Percentiles rank a stretch among this genome's conserved stretches.
Conservation (phyloP, 2,888 invertebrate species). For the Andricus curvator region DNA sequence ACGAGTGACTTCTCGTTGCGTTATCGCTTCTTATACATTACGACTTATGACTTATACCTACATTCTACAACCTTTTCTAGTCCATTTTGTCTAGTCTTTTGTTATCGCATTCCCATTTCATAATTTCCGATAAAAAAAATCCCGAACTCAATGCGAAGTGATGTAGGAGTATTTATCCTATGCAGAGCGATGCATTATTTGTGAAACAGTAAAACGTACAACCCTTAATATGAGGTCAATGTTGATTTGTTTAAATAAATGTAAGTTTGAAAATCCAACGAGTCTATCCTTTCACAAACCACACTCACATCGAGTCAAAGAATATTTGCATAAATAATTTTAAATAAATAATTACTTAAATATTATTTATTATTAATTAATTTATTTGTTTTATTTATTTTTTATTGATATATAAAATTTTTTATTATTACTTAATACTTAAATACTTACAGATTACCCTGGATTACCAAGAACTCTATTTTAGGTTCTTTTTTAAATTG, state of each 20-base stretch:
- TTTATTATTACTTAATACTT: too few species aligned
- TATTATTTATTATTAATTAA: too few species aligned
- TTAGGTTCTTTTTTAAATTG: too few species aligned
- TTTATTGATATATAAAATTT: too few species aligned
- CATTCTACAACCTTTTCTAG: constrained; percentile 54
- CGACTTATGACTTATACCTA: constrained; percentile 35
- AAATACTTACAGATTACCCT: too few species aligned
- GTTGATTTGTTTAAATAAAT: constrained; percentile 79
- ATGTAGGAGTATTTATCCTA: constrained; percentile 73
- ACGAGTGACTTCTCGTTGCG: constrained; percentile 59
- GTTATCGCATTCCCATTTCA: constrained; percentile 25
- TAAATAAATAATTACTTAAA: too few species aligned
- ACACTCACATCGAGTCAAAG: not conserved
- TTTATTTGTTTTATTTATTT: too few species aligned
- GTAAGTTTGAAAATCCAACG: constrained; percentile 76
- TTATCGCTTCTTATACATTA: constrained; percentile 38
- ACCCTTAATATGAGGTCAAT: constrained; percentile 78
- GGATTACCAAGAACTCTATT: too few species aligned
- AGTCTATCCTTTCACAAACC: not conserved
- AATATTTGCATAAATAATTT: too few species aligned
- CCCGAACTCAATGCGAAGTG: constrained; percentile 57
- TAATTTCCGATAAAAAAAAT: constrained; percentile 19
- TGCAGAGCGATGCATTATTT: constrained; percentile 75
- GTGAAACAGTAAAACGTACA: constrained; percentile 76
- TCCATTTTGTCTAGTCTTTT: constrained; percentile 46